phyloP scores from a whole-genome alignment of 2,797 vertebrate genomes.

The Ceyx erithaca region DNA sequence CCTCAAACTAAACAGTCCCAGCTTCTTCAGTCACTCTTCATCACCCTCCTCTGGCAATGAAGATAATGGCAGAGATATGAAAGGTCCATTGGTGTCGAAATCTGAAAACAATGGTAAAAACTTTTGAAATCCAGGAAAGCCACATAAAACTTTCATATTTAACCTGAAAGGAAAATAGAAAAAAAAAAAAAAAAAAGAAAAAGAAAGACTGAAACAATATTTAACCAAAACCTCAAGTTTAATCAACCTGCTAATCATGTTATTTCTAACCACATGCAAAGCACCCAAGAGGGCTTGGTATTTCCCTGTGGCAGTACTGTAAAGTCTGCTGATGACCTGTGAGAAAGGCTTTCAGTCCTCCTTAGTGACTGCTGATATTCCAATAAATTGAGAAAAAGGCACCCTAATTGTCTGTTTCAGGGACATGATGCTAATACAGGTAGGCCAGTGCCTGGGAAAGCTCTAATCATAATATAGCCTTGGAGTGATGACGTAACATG shows the following conservation, averaged over 20 bases:
- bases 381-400: not conserved
- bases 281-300: not conserved
- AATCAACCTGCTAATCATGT: not conserved
- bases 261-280: not conserved
- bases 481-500: not conserved
- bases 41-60: too few relatives aligned
- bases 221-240: not conserved
- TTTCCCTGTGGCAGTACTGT: not conserved
- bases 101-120: not conserved
- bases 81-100: not conserved
- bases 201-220: not conserved
- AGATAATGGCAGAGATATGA: not conserved
- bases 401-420: not conserved
- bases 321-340: not conserved
- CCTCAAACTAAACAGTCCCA: too few relatives aligned
- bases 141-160: not conserved
- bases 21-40: too few relatives aligned
- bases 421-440: rapidly evolving
- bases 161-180: not conserved
- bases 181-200: not conserved
- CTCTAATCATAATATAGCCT: not conserved
- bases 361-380: not conserved
- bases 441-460: not conserved
- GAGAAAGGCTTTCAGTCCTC: not conserved
- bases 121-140: not conserved